Evolutionary conservation across 1,140 invertebrate genomes (phyloP).

Genomic region (Euura lappo): DNA sequence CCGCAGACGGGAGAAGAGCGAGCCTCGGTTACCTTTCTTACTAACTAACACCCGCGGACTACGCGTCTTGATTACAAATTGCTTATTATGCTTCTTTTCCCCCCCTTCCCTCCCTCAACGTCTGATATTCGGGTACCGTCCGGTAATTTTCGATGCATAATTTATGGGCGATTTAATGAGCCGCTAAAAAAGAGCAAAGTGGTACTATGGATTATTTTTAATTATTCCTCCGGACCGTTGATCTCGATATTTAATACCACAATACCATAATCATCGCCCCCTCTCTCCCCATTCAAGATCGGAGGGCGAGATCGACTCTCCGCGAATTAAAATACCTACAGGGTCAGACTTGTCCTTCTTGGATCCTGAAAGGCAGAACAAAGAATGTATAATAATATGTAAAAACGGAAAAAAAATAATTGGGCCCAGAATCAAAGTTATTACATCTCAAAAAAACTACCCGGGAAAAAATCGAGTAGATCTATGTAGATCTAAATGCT

Average conservation of each 20-base stretch:
- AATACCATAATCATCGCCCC: no score
- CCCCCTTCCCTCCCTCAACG: not conserved
- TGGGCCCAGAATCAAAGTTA: no score
- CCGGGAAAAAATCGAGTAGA: no score
- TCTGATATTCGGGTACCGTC: slow-evolving; percentile 51
- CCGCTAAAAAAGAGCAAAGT: slow-evolving; percentile 55
- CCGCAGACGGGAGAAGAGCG: slow-evolving; percentile 17
- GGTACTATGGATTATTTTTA: slow-evolving; percentile 54
- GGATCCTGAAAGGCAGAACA: no score
- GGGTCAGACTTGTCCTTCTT: no score
- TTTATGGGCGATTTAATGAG: slow-evolving; percentile 62
- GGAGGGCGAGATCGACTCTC: not conserved
- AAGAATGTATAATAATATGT: no score
- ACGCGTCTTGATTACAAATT: slow-evolving; percentile 60
- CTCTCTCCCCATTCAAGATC: no score
- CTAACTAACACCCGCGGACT: slow-evolving; percentile 46
- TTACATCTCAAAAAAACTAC: no score
- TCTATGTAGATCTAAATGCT: no score
- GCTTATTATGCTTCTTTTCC: slow-evolving; percentile 53
- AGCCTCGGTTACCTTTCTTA: slow-evolving; percentile 50
- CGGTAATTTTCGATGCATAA: slow-evolving; percentile 63
- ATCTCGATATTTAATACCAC: not conserved
- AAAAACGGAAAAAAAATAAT: no score
- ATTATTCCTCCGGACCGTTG: slow-evolving; percentile 43
- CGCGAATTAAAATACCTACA: not conserved